A percentile compares a stretch with the other conserved stretches of the same genome.
These are phyloP conservation scores for Gymnoscelis rufifasciata DNA, from an alignment of 2,888 invertebrate species.

Conservation along the genomic window DNA sequence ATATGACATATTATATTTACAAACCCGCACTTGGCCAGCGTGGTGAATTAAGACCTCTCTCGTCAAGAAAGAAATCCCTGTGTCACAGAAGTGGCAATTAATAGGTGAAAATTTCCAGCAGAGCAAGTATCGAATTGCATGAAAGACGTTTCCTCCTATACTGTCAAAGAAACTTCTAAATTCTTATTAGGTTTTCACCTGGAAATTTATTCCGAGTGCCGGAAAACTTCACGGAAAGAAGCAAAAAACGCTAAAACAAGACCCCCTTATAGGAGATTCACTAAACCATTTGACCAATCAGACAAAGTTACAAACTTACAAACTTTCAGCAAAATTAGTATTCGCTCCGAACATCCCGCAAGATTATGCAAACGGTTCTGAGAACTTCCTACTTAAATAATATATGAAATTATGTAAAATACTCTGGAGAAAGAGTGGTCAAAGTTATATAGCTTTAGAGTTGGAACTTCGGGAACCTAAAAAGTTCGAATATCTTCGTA, in stretches of 20 bases:
- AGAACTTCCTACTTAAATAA: slow-evolving; percentile 52
- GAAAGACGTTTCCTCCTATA: too few species aligned
- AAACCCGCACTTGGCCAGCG: too few species aligned
- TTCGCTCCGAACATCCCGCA: slow-evolving; percentile 27
- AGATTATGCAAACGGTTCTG: slow-evolving; percentile 45
- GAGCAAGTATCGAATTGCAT: too few species aligned
- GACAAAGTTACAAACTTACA: slow-evolving; percentile 1
- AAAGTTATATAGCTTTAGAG: slow-evolving; percentile 40
- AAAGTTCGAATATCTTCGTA: slow-evolving; percentile 9
- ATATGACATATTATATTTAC: too few species aligned
- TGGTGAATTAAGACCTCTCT: too few species aligned
- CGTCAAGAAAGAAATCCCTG: too few species aligned
- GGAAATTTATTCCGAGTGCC: background rate
- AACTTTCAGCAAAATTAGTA: slow-evolving; percentile 27
- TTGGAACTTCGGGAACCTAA: slow-evolving; percentile 29
- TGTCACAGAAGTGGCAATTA: too few species aligned
- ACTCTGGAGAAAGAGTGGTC: slow-evolving; percentile 31
- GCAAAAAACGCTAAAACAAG: slow-evolving; percentile 10
- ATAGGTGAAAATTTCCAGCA: too few species aligned
- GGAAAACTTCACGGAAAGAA: slow-evolving; percentile 2
- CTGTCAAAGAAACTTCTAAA: too few species aligned
- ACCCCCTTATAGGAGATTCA: slow-evolving; percentile 15
- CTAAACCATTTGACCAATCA: slow-evolving; percentile 24
- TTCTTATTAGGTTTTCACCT: too few species aligned
- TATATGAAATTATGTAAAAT: slow-evolving; percentile 56